These are phyloP conservation scores for Ceratotherium simum DNA, from an alignment of 2,113 vertebrate species.

Conservation along the genomic window DNA sequence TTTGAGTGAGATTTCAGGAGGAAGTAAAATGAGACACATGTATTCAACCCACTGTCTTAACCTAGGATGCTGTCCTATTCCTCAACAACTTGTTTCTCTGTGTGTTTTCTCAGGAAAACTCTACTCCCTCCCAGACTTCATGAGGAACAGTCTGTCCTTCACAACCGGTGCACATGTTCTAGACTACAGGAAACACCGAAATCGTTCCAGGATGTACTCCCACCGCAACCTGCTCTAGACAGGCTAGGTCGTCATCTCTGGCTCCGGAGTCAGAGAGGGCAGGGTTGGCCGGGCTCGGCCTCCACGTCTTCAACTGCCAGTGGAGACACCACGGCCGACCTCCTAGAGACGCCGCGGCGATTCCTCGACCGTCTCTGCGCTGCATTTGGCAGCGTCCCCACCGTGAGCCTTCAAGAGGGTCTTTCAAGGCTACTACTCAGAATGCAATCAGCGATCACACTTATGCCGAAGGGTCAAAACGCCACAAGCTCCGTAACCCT, in stretches of 20 bases:
- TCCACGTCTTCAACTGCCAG: neutral
- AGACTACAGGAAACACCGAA: neutral
- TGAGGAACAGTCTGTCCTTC: neutral
- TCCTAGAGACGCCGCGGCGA: neutral
- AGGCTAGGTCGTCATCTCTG: neutral
- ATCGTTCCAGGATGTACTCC: accelerated
- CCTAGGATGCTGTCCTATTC: neutral
- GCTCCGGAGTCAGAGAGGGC: neutral
- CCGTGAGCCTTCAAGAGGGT: neutral
- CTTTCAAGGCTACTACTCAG: no score
- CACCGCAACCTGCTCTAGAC: neutral
- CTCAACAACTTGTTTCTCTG: neutral
- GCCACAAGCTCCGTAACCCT: neutral
- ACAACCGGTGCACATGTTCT: neutral
- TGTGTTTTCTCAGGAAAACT: neutral
- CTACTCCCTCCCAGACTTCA: neutral
- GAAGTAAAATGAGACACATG: neutral
- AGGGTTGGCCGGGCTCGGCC: neutral
- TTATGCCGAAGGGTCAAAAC: neutral
- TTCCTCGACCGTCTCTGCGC: accelerated
- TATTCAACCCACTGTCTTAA: neutral
- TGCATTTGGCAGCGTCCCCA: neutral
- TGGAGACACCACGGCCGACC: neutral
- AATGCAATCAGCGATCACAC: accelerated
- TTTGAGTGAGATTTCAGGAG: neutral